These are phyloP conservation scores for Latrodectus hesperus DNA, from an alignment of 2,888 invertebrate species.

Conservation along the genomic window DNA sequence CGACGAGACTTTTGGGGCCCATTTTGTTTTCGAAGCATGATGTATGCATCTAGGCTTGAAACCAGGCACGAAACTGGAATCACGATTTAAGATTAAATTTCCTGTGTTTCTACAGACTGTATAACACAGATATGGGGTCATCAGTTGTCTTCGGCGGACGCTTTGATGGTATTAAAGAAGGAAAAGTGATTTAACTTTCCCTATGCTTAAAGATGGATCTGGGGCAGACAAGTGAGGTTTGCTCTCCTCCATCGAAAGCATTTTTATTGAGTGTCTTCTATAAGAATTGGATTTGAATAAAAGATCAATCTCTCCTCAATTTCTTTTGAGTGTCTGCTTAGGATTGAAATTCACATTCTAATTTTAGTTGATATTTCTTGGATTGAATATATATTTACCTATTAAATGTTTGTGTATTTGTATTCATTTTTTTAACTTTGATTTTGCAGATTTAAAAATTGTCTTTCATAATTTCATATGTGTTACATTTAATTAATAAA, in stretches of 20 bases:
- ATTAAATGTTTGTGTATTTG: no score
- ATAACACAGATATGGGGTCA: conserved; percentile 24
- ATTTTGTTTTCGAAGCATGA: not conserved
- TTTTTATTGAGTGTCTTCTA: conserved; percentile 17
- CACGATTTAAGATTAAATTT: not conserved
- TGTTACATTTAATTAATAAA: no score
- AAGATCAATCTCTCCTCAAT: not conserved
- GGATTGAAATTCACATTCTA: no score
- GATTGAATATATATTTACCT: no score
- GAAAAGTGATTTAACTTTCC: not conserved
- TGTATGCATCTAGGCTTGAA: not conserved
- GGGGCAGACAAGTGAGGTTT: conserved; percentile 7
- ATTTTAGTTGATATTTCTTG: no score
- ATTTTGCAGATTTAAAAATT: no score
- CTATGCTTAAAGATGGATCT: conserved; percentile 9
- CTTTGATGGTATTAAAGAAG: not conserved
- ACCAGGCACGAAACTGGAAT: not conserved
- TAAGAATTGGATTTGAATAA: not conserved
- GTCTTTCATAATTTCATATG: no score
- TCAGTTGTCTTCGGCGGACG: conserved; percentile 12
- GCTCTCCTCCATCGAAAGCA: not conserved
- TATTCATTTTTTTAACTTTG: no score
- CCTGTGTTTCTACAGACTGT: not conserved
- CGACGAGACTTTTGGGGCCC: not conserved
- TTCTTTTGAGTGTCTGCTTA: no score